Conservation (phyloP, 2,888 invertebrate genomes). For the Tetragonula carbonaria region DNA sequence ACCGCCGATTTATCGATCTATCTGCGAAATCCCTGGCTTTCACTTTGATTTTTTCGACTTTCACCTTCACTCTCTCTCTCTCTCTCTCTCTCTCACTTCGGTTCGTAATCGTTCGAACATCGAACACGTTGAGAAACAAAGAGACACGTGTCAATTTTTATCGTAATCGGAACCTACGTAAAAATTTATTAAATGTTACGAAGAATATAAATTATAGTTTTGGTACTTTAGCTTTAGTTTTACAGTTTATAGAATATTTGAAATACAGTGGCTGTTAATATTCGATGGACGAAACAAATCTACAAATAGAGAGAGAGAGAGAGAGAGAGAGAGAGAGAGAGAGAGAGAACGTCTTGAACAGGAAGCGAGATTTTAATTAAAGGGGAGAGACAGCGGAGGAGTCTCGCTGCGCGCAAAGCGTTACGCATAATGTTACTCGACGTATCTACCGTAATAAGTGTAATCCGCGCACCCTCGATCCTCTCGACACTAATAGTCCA, state of each 20-base stretch:
- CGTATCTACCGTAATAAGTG: conserved; percentile 78
- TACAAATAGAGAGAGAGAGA: neutral
- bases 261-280: too few relatives aligned
- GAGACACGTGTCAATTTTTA: too few relatives aligned
- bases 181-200: too few relatives aligned
- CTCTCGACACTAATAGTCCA: conserved; percentile 81
- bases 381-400: conserved; percentile 48
- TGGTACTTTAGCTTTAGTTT: too few relatives aligned
- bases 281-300: neutral
- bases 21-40: conserved; percentile 29
- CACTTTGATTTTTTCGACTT: conserved; percentile 24
- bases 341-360: conserved; percentile 7
- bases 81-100: too few relatives aligned
- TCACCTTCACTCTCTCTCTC: too few relatives aligned
- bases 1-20: conserved; percentile 61
- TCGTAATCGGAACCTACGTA: too few relatives aligned
- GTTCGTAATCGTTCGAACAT: neutral
- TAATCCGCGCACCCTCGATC: conserved; percentile 79
- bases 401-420: conserved; percentile 62
- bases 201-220: too few relatives aligned
- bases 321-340: neutral
- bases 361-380: conserved; percentile 60
- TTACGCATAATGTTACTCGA: conserved; percentile 77
- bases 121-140: too few relatives aligned
- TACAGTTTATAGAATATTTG: too few relatives aligned